Evolutionary conservation across 2,888 invertebrate species (phyloP).

Genomic region (Malthinus seriepunctatus): DNA sequence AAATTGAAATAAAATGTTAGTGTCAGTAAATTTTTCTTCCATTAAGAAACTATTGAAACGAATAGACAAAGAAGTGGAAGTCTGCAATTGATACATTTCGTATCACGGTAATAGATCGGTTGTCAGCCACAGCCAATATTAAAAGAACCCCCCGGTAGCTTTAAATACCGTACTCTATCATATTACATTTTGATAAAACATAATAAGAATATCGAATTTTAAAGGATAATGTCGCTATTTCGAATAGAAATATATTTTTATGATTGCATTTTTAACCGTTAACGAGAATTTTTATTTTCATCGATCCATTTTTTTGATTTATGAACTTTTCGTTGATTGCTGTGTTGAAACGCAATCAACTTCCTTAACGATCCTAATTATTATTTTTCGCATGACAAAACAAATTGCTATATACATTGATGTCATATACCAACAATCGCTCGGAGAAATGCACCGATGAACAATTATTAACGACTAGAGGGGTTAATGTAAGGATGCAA

Average conservation of each 20-base stretch:
- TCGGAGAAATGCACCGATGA: conserved; percentile 22
- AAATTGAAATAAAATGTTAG: conserved; percentile 17
- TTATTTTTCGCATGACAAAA: conserved; percentile 40
- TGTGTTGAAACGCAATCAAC: conserved; percentile 9
- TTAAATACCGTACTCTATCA: conserved; percentile 30
- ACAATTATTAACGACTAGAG: conserved; percentile 21
- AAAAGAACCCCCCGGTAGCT: conserved; percentile 34
- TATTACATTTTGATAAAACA: conserved; percentile 29
- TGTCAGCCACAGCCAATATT: conserved; percentile 38
- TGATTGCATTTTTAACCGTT: conserved; percentile 25
- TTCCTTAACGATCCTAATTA: conserved; percentile 40
- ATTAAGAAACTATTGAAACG: conserved; percentile 23
- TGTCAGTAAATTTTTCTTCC: conserved; percentile 18
- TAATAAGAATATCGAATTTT: conserved; percentile 31
- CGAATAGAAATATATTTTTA: conserved; percentile 1
- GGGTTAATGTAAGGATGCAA: conserved; percentile 24
- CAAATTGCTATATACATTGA: conserved; percentile 35
- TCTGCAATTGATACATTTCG: conserved; percentile 42
- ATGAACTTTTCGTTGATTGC: background rate
- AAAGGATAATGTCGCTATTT: conserved; percentile 5
- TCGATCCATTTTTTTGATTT: conserved; percentile 30
- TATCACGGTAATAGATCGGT: conserved; percentile 41
- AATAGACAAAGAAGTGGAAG: conserved; percentile 30
- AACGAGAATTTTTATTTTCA: conserved; percentile 25
- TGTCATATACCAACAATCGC: conserved; percentile 19